Percentiles rank a stretch among this genome's conserved stretches.
Evolutionary conservation across 2,113 vertebrate genomes (phyloP).

Genomic region (Erythrolamprus reginae): DNA sequence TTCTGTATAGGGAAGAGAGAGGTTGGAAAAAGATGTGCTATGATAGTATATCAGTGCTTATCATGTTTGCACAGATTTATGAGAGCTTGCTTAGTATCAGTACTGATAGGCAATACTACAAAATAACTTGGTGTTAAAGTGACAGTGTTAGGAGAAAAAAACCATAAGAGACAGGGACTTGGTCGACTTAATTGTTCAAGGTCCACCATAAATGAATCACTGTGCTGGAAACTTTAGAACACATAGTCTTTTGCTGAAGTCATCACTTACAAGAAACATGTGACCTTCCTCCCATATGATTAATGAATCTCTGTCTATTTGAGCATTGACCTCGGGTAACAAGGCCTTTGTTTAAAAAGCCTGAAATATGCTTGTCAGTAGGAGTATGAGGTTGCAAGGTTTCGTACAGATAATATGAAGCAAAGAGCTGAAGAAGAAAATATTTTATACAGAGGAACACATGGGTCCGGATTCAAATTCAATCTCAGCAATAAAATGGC

Average conservation of each 20-base stretch:
- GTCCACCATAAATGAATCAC: background rate
- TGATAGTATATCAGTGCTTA: background rate
- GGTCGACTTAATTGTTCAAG: background rate
- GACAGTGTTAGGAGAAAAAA: background rate
- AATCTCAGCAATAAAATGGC: background rate
- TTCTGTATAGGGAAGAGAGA: background rate
- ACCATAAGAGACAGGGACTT: background rate
- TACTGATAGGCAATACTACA: background rate
- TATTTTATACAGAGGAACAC: no score
- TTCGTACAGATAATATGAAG: background rate
- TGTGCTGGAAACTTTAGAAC: background rate
- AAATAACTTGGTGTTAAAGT: background rate
- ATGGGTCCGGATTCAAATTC: background rate
- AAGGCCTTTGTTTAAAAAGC: background rate
- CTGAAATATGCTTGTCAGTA: background rate
- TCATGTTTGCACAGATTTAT: background rate
- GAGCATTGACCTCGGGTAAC: background rate
- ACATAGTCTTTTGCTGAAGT: background rate
- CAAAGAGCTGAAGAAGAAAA: background rate
- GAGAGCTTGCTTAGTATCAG: background rate
- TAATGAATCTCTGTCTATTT: background rate
- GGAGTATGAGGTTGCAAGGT: background rate
- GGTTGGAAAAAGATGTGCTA: background rate
- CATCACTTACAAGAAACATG: background rate
- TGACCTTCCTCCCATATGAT: background rate